Conservation (phyloP, 2,888 invertebrate genomes). For the Ectobius pallidus region DNA sequence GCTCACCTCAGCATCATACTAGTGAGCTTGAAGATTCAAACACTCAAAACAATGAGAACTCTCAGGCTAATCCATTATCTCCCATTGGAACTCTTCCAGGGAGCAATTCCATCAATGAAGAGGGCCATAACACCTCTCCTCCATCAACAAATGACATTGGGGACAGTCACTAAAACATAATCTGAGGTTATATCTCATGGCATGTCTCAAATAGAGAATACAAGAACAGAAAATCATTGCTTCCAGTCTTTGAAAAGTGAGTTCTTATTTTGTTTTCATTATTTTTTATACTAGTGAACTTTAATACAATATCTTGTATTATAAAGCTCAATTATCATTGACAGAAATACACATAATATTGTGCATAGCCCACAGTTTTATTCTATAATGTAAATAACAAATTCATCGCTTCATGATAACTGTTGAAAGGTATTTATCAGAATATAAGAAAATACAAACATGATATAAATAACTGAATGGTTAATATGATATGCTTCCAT, state of each 20-base stretch:
- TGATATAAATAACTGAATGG: background rate
- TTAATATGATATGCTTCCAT: background rate
- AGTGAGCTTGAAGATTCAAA: background rate
- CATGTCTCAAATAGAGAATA: too few relatives aligned
- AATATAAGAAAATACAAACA: too few relatives aligned
- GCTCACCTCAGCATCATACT: conserved; percentile 9
- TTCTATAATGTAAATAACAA: too few relatives aligned
- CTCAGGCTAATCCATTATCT: background rate
- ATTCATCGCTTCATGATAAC: too few relatives aligned
- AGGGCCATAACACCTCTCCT: background rate
- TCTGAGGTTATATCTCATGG: too few relatives aligned
- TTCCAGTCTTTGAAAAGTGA: background rate
- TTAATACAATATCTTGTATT: too few relatives aligned
- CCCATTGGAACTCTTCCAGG: background rate
- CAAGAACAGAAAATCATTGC: background rate
- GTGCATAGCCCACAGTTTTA: too few relatives aligned
- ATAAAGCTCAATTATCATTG: too few relatives aligned
- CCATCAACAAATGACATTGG: background rate
- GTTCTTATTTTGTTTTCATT: background rate
- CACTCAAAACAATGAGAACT: background rate
- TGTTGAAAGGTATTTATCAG: too few relatives aligned
- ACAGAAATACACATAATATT: too few relatives aligned
- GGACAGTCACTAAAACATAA: background rate
- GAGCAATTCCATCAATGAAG: background rate
- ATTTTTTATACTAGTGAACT: conserved; percentile 10